Evolutionary conservation across 2,797 vertebrate genomes (phyloP).

Genomic region (Melopsittacus undulatus): DNA sequence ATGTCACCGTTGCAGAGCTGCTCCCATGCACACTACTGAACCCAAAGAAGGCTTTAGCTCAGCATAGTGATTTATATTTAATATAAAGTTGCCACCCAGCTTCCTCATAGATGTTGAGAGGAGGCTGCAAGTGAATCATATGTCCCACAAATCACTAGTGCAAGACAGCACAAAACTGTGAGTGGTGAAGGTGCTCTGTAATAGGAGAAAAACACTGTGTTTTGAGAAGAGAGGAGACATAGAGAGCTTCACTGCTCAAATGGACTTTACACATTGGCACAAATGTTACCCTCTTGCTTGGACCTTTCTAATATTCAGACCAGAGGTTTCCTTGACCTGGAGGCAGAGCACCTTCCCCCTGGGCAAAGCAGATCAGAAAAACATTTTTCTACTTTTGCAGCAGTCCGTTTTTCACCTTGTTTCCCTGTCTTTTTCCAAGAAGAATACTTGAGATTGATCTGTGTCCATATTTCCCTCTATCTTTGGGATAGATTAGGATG

Average conservation of each 20-base stretch:
- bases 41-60: neutral
- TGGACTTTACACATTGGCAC: rapidly evolving
- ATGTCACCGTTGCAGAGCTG: neutral
- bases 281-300: neutral
- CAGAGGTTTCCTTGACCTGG: neutral
- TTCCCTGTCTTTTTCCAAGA: neutral
- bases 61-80: neutral
- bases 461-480: neutral
- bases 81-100: neutral
- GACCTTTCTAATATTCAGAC: neutral
- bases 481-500: neutral
- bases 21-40: neutral
- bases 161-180: neutral
- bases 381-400: neutral
- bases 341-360: neutral
- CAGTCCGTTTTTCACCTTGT: neutral
- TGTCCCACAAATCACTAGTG: neutral
- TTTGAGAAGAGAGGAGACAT: neutral
- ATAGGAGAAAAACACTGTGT: neutral
- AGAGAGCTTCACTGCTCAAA: neutral
- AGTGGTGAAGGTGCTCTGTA: neutral
- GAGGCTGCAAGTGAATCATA: neutral
- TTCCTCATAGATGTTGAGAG: neutral
- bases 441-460: neutral
- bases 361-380: neutral